These are phyloP conservation scores for Oxygymnocypris stewartii DNA, from an alignment of 2,113 vertebrate genomes.

Conservation along the genomic window DNA sequence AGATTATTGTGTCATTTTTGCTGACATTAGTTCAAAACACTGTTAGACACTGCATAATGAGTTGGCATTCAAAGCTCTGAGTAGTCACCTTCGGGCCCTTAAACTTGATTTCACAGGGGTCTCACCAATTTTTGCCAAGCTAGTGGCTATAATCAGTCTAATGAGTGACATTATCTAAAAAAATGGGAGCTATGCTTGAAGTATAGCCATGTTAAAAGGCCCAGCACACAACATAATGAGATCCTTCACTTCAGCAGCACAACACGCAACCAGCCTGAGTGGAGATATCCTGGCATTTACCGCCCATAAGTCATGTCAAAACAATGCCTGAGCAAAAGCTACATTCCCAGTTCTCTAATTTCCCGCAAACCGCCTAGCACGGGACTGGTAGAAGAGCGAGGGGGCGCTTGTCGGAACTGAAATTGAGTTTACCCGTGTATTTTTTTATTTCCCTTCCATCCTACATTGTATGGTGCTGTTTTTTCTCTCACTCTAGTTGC, in stretches of 20 bases:
- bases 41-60: constrained; percentile 54
- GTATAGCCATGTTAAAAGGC: constrained; percentile 42
- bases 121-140: constrained; percentile 44
- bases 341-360: constrained; percentile 46
- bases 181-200: constrained; percentile 45
- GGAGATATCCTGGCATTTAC: constrained; percentile 60
- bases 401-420: constrained; percentile 16
- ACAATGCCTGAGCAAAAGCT: constrained; percentile 55
- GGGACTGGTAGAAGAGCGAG: constrained; percentile 33
- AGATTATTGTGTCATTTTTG: constrained; percentile 55
- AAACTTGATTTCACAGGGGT: constrained; percentile 45
- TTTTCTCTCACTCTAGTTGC: constrained; percentile 13
- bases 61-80: constrained; percentile 54
- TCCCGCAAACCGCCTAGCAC: constrained; percentile 34
- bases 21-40: constrained; percentile 58
- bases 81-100: constrained; percentile 49
- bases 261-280: constrained; percentile 51
- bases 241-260: constrained; percentile 54
- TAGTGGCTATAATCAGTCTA: constrained; percentile 51
- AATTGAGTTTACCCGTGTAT: constrained; percentile 51
- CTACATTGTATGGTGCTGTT: constrained; percentile 26
- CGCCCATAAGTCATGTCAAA: constrained; percentile 58
- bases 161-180: constrained; percentile 55
- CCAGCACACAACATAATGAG: constrained; percentile 54
- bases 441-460: constrained; percentile 43